Conservation (phyloP, 2,113 vertebrate genomes). For the Enhydra lutris region DNA sequence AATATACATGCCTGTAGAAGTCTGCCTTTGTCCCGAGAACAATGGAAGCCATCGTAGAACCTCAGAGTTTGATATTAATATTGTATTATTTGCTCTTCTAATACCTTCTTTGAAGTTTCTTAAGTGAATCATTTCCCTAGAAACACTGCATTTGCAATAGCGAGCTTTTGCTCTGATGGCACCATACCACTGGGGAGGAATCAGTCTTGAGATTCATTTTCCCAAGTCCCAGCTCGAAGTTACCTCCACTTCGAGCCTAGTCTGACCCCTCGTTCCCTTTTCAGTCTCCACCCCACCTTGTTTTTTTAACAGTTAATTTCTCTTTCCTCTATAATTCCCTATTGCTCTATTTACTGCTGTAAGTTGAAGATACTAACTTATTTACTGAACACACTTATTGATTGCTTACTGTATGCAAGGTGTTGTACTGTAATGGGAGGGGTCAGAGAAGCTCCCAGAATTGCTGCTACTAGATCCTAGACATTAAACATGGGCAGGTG, state of each 20-base stretch:
- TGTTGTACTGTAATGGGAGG: not conserved
- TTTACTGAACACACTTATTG: not conserved
- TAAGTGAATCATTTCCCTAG: not conserved
- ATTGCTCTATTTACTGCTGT: not conserved
- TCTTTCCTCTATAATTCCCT: not conserved
- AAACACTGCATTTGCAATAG: not conserved
- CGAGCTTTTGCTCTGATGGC: not conserved
- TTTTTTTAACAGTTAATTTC: not conserved
- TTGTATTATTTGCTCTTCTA: not conserved
- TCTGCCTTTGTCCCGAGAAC: slow-evolving; percentile 36
- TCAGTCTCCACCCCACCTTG: not conserved
- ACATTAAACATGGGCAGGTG: not conserved
- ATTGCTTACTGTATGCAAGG: not conserved
- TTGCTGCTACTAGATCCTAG: not conserved
- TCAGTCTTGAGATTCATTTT: not conserved
- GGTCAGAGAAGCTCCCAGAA: not conserved
- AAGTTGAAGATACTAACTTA: not conserved
- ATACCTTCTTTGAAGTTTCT: not conserved
- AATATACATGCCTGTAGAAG: not conserved
- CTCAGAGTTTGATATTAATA: slow-evolving; percentile 22
- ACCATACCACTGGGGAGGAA: not conserved
- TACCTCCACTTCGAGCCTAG: not conserved
- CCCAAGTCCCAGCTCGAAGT: not conserved
- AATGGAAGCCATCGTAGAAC: not conserved
- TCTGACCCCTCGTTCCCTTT: not conserved